Evolutionary conservation across 2,797 vertebrate genomes (phyloP).

Genomic region (Tragopan temminckii): DNA sequence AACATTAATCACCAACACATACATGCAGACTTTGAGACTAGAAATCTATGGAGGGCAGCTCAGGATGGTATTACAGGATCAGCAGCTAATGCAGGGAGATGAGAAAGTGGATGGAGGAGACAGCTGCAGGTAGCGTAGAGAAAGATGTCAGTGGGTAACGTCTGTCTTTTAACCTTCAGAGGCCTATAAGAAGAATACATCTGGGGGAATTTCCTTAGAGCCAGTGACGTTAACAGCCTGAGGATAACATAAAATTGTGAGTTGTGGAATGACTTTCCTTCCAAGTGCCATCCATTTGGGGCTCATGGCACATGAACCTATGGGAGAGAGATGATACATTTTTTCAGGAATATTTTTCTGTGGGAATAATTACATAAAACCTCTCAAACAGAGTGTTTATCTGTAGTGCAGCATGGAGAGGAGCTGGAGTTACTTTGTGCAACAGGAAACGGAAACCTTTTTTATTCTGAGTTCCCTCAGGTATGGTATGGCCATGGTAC

Average conservation of each 20-base stretch:
- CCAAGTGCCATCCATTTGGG: fast-evolving
- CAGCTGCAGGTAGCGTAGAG: background rate
- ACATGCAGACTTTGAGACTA: background rate
- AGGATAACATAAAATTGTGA: background rate
- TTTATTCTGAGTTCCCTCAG: background rate
- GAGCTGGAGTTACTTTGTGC: fast-evolving
- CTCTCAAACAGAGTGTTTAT: fast-evolving
- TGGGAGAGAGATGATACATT: background rate
- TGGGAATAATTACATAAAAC: background rate
- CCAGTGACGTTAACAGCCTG: background rate
- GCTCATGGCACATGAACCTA: background rate
- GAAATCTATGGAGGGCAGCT: background rate
- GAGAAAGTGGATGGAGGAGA: background rate
- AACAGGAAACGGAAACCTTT: fast-evolving
- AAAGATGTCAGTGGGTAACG: background rate
- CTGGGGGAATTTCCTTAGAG: background rate
- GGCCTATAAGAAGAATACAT: background rate
- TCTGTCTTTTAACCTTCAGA: background rate
- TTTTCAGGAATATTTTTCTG: background rate
- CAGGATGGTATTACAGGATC: background rate
- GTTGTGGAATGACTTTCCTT: background rate
- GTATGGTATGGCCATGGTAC: background rate
- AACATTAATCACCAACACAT: background rate
- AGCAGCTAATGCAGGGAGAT: background rate
- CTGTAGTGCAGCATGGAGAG: background rate